phyloP scores from a whole-genome alignment of 35 echinoderm and acorn worm species.

The Apostichopus parvimensis region DNA sequence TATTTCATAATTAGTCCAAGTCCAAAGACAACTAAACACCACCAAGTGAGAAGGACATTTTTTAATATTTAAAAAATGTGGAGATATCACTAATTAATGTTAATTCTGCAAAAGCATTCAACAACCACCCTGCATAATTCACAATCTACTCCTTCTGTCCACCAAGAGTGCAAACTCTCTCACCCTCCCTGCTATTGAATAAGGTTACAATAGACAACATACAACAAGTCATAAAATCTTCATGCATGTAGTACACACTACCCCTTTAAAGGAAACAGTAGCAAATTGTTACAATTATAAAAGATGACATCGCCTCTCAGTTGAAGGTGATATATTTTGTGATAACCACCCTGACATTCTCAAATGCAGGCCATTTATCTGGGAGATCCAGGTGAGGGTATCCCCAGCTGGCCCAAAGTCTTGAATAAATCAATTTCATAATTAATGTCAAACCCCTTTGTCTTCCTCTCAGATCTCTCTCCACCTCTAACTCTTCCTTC shows the following conservation, averaged over 20 bases:
- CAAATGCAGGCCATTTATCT: slow-evolving; percentile 15
- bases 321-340: background rate
- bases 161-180: too few relatives aligned
- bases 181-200: too few relatives aligned
- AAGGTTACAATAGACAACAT: too few relatives aligned
- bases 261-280: background rate
- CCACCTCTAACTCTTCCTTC: background rate
- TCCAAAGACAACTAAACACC: too few relatives aligned
- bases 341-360: slow-evolving; percentile 8
- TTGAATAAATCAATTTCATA: slow-evolving; percentile 22
- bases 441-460: background rate
- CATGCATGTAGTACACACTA: background rate
- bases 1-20: too few relatives aligned
- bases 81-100: too few relatives aligned
- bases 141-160: too few relatives aligned
- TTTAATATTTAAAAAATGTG: too few relatives aligned
- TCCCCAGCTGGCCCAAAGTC: background rate
- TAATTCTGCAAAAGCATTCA: too few relatives aligned
- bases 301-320: background rate
- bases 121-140: too few relatives aligned
- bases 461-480: background rate
- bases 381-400: slow-evolving; percentile 15
- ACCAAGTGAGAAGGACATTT: too few relatives aligned
- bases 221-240: background rate
- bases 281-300: background rate